Percentiles rank a stretch among this genome's conserved stretches.
These are phyloP conservation scores for Catamblyrhynchus diadema DNA, from an alignment of 2,797 vertebrate genomes.

Conservation along the genomic window DNA sequence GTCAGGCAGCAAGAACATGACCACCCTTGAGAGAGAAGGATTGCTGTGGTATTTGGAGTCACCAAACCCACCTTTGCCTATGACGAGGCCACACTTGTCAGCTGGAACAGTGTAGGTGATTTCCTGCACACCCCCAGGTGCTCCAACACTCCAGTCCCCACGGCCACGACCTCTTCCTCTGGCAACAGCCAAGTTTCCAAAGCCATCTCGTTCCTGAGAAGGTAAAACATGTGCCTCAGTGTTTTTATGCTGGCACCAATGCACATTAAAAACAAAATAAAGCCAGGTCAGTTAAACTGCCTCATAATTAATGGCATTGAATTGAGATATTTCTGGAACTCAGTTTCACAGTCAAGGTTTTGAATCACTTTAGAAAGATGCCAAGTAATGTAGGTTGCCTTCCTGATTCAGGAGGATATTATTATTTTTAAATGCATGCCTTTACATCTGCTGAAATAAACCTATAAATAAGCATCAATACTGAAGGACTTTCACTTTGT, in stretches of 20 bases:
- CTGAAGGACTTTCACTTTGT: not conserved
- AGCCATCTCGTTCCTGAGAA: constrained; percentile 91
- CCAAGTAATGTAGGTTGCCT: not conserved
- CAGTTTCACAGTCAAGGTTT: not conserved
- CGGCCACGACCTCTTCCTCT: constrained; percentile 87
- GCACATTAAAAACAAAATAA: not conserved
- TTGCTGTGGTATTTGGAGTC: not conserved
- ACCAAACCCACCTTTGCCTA: constrained; percentile 88
- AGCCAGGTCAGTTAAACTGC: constrained; percentile 8
- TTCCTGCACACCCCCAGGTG: constrained; percentile 89
- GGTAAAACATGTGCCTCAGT: not conserved
- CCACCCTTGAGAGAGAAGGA: not conserved
- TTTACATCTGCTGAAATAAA: not conserved
- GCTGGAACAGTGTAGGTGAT: constrained; percentile 95
- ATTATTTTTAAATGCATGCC: not conserved
- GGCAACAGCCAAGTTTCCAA: constrained; percentile 82
- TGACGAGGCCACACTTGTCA: constrained; percentile 96
- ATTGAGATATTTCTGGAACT: not conserved
- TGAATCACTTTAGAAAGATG: not conserved
- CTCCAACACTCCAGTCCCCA: constrained; percentile 85
- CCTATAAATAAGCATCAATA: not conserved
- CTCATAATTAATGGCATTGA: not conserved
- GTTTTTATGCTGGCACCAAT: not conserved
- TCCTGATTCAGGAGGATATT: constrained; percentile 9
- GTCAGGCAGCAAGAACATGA: not conserved